Evolutionary conservation across 2,113 vertebrate genomes (phyloP).

Genomic region (Micronycteris hirsuta): DNA sequence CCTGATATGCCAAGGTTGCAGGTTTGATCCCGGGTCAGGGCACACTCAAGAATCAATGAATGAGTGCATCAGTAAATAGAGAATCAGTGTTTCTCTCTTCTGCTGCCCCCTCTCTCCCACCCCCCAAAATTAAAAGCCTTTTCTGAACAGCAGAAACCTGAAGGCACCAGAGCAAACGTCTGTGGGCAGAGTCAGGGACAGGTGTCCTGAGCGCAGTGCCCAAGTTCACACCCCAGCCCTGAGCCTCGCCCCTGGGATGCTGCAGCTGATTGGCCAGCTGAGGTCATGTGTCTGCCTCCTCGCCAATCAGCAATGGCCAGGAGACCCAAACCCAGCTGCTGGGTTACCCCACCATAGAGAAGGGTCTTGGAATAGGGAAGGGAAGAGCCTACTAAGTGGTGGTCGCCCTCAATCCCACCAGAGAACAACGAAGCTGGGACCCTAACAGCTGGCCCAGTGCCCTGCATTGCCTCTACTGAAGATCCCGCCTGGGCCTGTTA

Average conservation of each 20-base stretch:
- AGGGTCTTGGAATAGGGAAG: neutral
- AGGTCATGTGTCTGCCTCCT: neutral
- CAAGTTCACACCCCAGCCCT: fast-evolving
- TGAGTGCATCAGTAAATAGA: too few species aligned
- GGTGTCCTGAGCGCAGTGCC: fast-evolving
- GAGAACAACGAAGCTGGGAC: too few species aligned
- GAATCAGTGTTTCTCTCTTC: too few species aligned
- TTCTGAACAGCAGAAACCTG: neutral
- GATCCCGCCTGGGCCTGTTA: neutral
- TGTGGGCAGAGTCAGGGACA: fast-evolving
- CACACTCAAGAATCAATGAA: too few species aligned
- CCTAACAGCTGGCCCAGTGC: neutral
- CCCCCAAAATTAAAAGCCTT: neutral
- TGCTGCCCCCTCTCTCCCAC: too few species aligned
- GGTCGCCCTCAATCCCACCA: fast-evolving
- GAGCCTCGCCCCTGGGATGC: fast-evolving
- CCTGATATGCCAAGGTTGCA: too few species aligned
- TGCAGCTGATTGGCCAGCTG: neutral
- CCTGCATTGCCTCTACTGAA: neutral
- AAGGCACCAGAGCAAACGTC: too few species aligned
- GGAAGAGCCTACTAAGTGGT: fast-evolving
- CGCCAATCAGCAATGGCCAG: neutral
- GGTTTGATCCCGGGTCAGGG: too few species aligned
- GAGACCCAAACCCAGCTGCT: neutral
- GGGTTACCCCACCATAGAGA: neutral